Conservation (phyloP, 1,140 invertebrate species). For the Atta cephalotes region DNA sequence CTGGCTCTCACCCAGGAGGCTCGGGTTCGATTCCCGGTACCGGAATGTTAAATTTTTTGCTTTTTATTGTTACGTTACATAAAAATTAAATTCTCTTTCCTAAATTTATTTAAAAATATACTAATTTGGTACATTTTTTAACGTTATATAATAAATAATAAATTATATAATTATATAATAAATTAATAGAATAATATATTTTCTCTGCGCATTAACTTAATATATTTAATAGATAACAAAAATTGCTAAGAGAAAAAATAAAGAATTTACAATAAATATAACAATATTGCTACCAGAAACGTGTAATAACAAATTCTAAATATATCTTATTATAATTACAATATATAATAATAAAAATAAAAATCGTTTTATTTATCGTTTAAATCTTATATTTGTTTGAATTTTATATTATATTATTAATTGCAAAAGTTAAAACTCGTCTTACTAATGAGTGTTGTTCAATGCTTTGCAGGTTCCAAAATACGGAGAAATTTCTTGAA, state of each 20-base stretch:
- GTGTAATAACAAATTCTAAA: background rate
- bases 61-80: background rate
- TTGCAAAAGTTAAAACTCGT: background rate
- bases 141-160: too few species aligned
- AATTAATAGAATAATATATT: too few species aligned
- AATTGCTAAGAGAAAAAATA: too few species aligned
- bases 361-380: background rate
- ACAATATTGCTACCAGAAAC: background rate
- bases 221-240: too few species aligned
- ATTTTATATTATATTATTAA: background rate
- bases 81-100: background rate
- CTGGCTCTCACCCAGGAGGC: conserved; percentile 45
- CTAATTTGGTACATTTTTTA: background rate
- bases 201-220: too few species aligned
- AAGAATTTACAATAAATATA: background rate
- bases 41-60: background rate
- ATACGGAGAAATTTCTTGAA: conserved; percentile 32
- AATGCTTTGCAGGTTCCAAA: conserved; percentile 32
- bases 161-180: too few species aligned
- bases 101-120: conserved; percentile 7
- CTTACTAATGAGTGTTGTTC: background rate
- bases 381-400: background rate
- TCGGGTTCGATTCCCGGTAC: conserved; percentile 42
- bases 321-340: background rate
- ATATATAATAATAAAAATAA: conserved; percentile 31